Evolutionary conservation across 1,140 invertebrate species (phyloP).

Genomic region (Anastatus disparis): DNA sequence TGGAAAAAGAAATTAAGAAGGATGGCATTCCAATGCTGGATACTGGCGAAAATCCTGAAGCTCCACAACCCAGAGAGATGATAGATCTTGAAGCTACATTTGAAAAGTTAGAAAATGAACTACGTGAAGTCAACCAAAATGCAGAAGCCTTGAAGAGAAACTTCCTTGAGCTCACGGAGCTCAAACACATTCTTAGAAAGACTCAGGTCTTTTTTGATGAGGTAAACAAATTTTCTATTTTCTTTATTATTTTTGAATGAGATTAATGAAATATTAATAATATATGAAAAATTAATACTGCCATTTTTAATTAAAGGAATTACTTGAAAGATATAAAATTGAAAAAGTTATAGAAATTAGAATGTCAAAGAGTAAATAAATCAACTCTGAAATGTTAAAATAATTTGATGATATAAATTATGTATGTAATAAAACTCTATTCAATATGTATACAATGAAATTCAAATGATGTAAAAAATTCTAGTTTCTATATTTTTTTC

Average conservation of each 20-base stretch:
- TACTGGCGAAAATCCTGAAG: conserved; percentile 97
- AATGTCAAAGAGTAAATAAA: neutral
- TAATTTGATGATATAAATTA: too few relatives aligned
- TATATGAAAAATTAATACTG: too few relatives aligned
- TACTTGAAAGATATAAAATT: too few relatives aligned
- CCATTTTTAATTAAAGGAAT: too few relatives aligned
- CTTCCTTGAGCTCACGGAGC: conserved; percentile 93
- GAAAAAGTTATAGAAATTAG: conserved; percentile 1
- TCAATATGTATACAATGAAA: too few relatives aligned
- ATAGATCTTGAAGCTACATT: conserved; percentile 98
- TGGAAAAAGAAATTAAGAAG: conserved; percentile 98
- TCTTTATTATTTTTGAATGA: too few relatives aligned
- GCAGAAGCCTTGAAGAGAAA: conserved; percentile 96
- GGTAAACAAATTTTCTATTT: conserved; percentile 74
- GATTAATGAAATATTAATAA: too few relatives aligned
- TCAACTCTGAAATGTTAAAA: too few relatives aligned
- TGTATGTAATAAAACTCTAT: too few relatives aligned
- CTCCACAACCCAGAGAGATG: conserved; percentile 98
- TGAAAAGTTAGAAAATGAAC: conserved; percentile 94
- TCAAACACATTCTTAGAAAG: conserved; percentile 95
- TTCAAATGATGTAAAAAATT: too few relatives aligned
- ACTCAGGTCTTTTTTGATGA: conserved; percentile 98
- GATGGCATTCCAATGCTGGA: conserved; percentile 97
- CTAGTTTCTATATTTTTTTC: conserved; percentile 12
- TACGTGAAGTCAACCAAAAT: conserved; percentile 97